These are phyloP conservation scores for Philaenus spumarius DNA, from an alignment of 1,140 invertebrate species.

Conservation along the genomic window DNA sequence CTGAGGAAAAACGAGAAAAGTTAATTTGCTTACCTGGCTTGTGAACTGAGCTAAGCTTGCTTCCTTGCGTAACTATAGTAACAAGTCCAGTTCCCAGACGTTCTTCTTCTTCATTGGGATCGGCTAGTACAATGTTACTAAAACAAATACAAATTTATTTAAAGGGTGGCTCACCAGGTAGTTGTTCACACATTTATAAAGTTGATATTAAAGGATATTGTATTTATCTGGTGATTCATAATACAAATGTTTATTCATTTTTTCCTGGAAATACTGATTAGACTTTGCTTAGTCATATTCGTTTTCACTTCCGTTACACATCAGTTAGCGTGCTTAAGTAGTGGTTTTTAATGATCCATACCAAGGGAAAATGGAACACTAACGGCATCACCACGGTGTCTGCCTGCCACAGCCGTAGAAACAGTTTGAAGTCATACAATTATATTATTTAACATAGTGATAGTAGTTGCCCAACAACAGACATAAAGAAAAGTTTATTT, in stretches of 20 bases:
- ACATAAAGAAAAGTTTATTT: too few species aligned
- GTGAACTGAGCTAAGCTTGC: constrained; percentile 39
- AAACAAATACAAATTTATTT: constrained; percentile 29
- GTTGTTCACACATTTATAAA: constrained; percentile 6
- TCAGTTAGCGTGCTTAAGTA: too few species aligned
- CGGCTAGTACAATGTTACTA: constrained; percentile 45
- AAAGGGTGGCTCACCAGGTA: not conserved
- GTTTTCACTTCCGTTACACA: too few species aligned
- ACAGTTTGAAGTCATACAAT: too few species aligned
- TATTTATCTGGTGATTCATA: not conserved
- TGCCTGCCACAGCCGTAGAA: too few species aligned
- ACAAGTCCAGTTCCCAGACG: constrained; percentile 32
- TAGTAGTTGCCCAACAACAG: too few species aligned
- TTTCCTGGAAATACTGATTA: constrained; percentile 8
- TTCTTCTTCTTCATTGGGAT: constrained; percentile 54
- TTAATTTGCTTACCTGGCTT: constrained; percentile 41
- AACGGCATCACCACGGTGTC: too few species aligned
- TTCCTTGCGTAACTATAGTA: constrained; percentile 27
- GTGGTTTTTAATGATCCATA: too few species aligned
- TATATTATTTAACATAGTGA: too few species aligned
- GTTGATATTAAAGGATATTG: not conserved
- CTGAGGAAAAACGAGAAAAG: too few species aligned
- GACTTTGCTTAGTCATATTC: too few species aligned
- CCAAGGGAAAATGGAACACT: too few species aligned
- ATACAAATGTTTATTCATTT: not conserved